Base-by-base conservation (phyloP, 2,888 invertebrate species). In the Silvanus unidentatus region DNA sequence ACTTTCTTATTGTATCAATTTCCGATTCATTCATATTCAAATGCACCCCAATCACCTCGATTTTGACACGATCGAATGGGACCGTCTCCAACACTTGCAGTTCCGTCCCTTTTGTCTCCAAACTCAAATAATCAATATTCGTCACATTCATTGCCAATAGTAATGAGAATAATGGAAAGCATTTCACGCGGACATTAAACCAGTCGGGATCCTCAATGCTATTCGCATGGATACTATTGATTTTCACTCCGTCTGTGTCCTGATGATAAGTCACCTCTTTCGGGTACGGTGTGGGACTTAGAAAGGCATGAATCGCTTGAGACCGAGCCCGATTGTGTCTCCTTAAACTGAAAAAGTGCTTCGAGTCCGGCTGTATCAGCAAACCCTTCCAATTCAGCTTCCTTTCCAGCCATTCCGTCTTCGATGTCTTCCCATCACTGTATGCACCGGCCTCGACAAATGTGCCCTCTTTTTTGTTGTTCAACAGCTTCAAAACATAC, bases 161-260 rank as follows among this genome's bases (percentile, higher is more conserved):
- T 50, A 91, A 76, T 1, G 90, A 88, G 67, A 84, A 87, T 49
- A 92, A 75, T 44, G 91, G 91, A 66, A 90, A 88, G 72, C 91
- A 91, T 66, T 88, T 86, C 50, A 91, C 84, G 58, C 88, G 79
- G 28, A 86, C 83, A 40, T 79, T 76, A 69, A 84, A 82, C 73
- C 76, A 76, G 47, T 76, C 76, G 16, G 74, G 74, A 58, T 77
- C 72, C 58, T 77, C 76, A 43, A 77, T 73, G 55, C 74, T 75
- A 56, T 77, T 77, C 16, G 77, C 74, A 60, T 75, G 73, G 44
- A 79, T 75, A 39, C 73, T 66, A 54, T 71, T 71, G 28, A 72
- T 69, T 59, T 69, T 69, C 0, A 71, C 75, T 12, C 50, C 52
- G 47, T 72, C 70, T 11, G 43, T 47, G 47, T 73, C 70, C 39